Evolutionary conservation across 1,140 invertebrate genomes (phyloP).

Genomic region (Zaprionus ornatus): DNA sequence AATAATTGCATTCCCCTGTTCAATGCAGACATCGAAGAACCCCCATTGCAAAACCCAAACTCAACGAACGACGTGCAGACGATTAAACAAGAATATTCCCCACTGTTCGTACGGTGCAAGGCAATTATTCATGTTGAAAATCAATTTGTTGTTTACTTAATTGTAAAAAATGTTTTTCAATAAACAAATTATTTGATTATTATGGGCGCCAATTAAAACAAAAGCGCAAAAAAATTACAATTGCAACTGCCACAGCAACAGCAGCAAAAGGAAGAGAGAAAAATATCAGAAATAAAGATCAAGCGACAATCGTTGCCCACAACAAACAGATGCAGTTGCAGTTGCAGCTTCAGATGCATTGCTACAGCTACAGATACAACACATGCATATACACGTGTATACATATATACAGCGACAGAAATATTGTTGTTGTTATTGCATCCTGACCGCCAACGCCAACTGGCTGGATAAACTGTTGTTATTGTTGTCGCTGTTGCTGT

Average conservation of each 20-base stretch:
- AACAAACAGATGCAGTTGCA: slow-evolving; percentile 63
- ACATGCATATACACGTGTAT: neutral
- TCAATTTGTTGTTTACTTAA: slow-evolving; percentile 83
- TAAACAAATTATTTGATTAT: slow-evolving; percentile 83
- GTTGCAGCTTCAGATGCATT: slow-evolving; percentile 26
- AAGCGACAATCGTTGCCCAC: slow-evolving; percentile 60
- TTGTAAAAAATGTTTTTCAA: slow-evolving; percentile 83
- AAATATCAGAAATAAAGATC: slow-evolving; percentile 49
- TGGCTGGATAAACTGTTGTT: slow-evolving; percentile 68
- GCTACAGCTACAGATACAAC: slow-evolving; percentile 20
- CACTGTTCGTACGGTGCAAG: slow-evolving; percentile 14
- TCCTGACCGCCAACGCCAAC: slow-evolving; percentile 65
- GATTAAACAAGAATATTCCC: slow-evolving; percentile 48
- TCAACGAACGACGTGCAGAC: slow-evolving; percentile 16
- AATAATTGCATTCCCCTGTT: slow-evolving; percentile 74
- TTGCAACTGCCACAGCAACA: slow-evolving; percentile 38
- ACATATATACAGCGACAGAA: slow-evolving; percentile 11
- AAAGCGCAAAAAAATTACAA: slow-evolving; percentile 50
- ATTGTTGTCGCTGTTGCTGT: slow-evolving; percentile 37
- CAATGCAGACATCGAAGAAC: slow-evolving; percentile 14
- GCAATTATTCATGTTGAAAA: slow-evolving; percentile 79
- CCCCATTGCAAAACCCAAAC: neutral
- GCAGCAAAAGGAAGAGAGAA: slow-evolving; percentile 9
- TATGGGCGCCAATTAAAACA: slow-evolving; percentile 81
- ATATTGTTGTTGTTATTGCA: slow-evolving; percentile 31